These are phyloP conservation scores for Delichon dasypus DNA, from an alignment of 2,797 vertebrate genomes.

Conservation along the genomic window DNA sequence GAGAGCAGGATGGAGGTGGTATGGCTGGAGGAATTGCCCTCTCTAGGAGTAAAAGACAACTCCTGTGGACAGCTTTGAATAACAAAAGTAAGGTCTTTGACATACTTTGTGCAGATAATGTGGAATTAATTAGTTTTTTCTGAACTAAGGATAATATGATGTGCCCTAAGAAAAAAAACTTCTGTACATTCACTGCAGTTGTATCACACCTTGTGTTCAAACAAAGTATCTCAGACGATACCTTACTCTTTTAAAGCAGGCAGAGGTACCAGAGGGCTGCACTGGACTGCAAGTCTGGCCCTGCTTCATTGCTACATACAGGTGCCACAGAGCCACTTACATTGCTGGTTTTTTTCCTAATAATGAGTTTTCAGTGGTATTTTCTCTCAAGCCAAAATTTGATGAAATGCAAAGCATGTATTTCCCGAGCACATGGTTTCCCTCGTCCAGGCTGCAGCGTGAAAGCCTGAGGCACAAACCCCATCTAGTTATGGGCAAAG, in stretches of 20 bases:
- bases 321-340: neutral
- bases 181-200: neutral
- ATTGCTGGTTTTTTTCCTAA: neutral
- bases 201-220: neutral
- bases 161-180: neutral
- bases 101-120: neutral
- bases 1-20: neutral
- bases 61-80: neutral
- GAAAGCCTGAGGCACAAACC: neutral
- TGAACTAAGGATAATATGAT: neutral
- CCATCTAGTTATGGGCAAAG: neutral
- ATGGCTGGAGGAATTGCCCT: neutral
- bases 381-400: neutral
- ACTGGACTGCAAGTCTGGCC: neutral
- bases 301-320: neutral
- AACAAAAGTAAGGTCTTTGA: neutral
- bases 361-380: neutral
- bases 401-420: neutral
- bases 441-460: neutral
- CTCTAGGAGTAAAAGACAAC: neutral
- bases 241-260: neutral
- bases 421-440: neutral
- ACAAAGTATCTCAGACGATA: neutral
- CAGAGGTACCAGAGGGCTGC: neutral
- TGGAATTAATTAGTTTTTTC: neutral